Conservation (phyloP, 2,888 invertebrate genomes). For the Phasia obesa region DNA sequence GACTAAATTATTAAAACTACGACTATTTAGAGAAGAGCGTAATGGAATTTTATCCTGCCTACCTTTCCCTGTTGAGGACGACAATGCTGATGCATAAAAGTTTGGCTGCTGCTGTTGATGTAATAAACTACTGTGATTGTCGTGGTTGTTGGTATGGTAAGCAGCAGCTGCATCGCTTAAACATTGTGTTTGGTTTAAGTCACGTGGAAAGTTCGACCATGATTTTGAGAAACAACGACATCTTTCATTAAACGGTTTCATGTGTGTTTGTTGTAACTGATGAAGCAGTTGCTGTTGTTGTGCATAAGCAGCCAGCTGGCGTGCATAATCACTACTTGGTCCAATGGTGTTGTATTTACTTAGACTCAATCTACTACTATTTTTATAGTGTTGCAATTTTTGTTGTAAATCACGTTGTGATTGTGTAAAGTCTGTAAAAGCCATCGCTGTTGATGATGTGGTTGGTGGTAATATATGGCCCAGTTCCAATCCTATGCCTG, state of each 20-base stretch:
- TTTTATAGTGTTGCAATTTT: constrained; percentile 67
- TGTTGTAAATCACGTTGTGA: constrained; percentile 70
- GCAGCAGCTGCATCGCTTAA: constrained; percentile 57
- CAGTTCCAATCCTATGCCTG: constrained; percentile 12
- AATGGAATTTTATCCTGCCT: constrained; percentile 68
- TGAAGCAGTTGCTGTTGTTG: constrained; percentile 76
- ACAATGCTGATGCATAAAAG: constrained; percentile 57
- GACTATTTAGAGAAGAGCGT: constrained; percentile 75
- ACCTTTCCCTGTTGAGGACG: constrained; percentile 58
- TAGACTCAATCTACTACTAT: constrained; percentile 72
- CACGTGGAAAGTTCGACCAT: constrained; percentile 81
- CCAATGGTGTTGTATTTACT: constrained; percentile 82
- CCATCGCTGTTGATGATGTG: constrained; percentile 44
- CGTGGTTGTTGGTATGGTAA: constrained; percentile 58
- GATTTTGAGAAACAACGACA: constrained; percentile 82
- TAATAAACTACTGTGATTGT: constrained; percentile 66
- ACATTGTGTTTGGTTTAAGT: constrained; percentile 74
- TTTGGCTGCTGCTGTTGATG: constrained; percentile 59
- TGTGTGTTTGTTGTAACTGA: constrained; percentile 66
- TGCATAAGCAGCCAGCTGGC: constrained; percentile 79
- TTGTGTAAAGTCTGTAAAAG: constrained; percentile 61
- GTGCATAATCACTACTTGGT: constrained; percentile 81
- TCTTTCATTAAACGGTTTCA: constrained; percentile 76
- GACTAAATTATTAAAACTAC: constrained; percentile 78
- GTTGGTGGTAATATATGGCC: constrained; percentile 16